Evolutionary conservation across 2,113 vertebrate species (phyloP).

Genomic region (Aythya baeri): DNA sequence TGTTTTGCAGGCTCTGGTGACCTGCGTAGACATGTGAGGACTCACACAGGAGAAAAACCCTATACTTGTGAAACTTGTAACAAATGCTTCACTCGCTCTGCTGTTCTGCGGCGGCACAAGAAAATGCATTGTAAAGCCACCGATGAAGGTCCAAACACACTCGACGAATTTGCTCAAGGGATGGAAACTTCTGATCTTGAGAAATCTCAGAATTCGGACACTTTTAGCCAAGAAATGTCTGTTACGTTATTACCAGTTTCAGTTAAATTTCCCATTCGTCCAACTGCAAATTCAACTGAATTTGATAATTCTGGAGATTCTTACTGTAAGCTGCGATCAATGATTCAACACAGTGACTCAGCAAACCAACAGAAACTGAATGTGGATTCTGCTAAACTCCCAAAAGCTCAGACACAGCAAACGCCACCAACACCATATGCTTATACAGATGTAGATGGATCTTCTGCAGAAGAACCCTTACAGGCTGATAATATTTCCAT

Average conservation of each 20-base stretch:
- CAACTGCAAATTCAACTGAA: background rate
- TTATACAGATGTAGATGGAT: slow-evolving; percentile 43
- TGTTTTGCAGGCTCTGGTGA: slow-evolving; percentile 93
- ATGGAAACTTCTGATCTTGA: slow-evolving; percentile 58
- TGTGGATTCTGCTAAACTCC: slow-evolving; percentile 69
- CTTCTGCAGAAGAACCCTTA: slow-evolving; percentile 37
- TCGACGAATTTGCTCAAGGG: slow-evolving; percentile 27
- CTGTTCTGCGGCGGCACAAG: slow-evolving; percentile 88
- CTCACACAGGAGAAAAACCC: slow-evolving; percentile 94
- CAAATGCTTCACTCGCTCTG: slow-evolving; percentile 92
- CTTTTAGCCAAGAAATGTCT: slow-evolving; percentile 73
- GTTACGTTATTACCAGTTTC: slow-evolving; percentile 56
- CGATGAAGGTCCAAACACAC: background rate
- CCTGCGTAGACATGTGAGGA: slow-evolving; percentile 90
- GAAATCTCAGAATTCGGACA: slow-evolving; percentile 67
- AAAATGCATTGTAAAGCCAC: slow-evolving; percentile 81
- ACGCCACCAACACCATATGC: background rate
- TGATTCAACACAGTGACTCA: slow-evolving; percentile 72
- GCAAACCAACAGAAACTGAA: slow-evolving; percentile 72
- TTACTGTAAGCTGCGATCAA: slow-evolving; percentile 79
- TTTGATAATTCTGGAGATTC: slow-evolving; percentile 32
- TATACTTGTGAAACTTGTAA: slow-evolving; percentile 88
- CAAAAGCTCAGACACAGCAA: slow-evolving; percentile 69
- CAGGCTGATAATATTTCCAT: slow-evolving; percentile 46
- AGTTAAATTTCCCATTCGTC: slow-evolving; percentile 58